phyloP scores from a whole-genome alignment of 2,113 vertebrate species.

The Psammodynastes pulverulentus region DNA sequence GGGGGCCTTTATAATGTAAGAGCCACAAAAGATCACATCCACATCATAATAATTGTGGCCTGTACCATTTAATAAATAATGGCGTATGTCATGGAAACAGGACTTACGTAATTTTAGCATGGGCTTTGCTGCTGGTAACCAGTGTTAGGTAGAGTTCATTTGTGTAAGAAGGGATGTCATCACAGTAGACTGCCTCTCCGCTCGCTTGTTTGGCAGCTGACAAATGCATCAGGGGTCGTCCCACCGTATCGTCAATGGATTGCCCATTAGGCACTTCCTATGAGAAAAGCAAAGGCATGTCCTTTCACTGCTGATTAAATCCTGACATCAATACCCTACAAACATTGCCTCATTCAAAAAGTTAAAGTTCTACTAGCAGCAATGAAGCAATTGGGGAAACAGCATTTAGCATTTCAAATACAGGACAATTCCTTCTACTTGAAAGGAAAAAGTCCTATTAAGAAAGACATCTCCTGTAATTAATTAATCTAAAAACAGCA shows the following conservation, averaged over 20 bases:
- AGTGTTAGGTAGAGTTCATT: constrained; percentile 86
- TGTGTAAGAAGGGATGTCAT: constrained; percentile 86
- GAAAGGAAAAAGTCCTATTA: background rate
- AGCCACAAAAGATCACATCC: background rate
- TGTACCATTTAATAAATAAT: background rate
- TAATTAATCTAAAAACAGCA: background rate
- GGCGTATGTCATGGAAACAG: background rate
- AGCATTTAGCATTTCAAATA: background rate
- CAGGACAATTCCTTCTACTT: background rate
- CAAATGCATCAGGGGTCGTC: constrained; percentile 86
- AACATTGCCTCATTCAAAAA: background rate
- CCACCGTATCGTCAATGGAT: constrained; percentile 78
- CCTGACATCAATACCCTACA: background rate
- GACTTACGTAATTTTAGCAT: constrained; percentile 86
- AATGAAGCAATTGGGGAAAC: background rate
- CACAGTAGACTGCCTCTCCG: constrained; percentile 91
- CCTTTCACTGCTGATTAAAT: background rate
- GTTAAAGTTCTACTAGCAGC: background rate
- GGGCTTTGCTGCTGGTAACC: constrained; percentile 86
- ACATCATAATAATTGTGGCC: background rate
- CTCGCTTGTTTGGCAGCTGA: constrained; percentile 86
- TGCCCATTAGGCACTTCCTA: constrained; percentile 86
- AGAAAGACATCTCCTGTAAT: background rate
- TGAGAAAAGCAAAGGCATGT: constrained; percentile 33
- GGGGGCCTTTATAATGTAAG: background rate